Conservation (phyloP, 2,888 invertebrate species). For the Synanthedon andrenaeformis region DNA sequence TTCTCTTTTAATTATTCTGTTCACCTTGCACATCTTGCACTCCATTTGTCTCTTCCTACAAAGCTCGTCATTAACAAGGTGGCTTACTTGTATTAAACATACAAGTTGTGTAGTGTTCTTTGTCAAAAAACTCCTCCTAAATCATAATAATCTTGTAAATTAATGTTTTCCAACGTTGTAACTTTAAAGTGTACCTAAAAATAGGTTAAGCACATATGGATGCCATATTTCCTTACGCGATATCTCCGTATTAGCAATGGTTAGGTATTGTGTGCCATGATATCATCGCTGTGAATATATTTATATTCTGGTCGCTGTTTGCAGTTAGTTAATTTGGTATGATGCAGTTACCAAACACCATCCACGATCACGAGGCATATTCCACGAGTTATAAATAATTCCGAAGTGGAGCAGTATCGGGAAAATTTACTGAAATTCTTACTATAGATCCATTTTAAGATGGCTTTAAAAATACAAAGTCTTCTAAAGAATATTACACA, state of each 20-base stretch:
- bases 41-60: not conserved
- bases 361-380: not conserved
- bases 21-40: not conserved
- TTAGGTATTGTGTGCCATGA: not conserved
- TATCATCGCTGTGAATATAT: slow-evolving; percentile 1
- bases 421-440: too few relatives aligned
- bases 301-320: slow-evolving; percentile 2
- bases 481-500: too few relatives aligned
- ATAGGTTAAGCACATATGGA: slow-evolving; percentile 1
- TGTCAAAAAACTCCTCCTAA: not conserved
- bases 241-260: not conserved
- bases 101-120: not conserved
- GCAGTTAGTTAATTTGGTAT: slow-evolving; percentile 2
- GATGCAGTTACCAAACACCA: slow-evolving; percentile 10
- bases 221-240: slow-evolving; percentile 1
- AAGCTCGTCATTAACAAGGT: not conserved
- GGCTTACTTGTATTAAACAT: not conserved
- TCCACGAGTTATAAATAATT: not conserved
- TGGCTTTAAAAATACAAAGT: too few relatives aligned
- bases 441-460: too few relatives aligned
- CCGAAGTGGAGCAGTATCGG: too few relatives aligned
- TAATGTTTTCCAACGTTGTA: not conserved
- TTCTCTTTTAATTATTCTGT: not conserved
- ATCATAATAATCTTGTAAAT: not conserved
- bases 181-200: not conserved